Conservation (phyloP, 2,113 vertebrate genomes). For the Thamnophis sirtalis region DNA sequence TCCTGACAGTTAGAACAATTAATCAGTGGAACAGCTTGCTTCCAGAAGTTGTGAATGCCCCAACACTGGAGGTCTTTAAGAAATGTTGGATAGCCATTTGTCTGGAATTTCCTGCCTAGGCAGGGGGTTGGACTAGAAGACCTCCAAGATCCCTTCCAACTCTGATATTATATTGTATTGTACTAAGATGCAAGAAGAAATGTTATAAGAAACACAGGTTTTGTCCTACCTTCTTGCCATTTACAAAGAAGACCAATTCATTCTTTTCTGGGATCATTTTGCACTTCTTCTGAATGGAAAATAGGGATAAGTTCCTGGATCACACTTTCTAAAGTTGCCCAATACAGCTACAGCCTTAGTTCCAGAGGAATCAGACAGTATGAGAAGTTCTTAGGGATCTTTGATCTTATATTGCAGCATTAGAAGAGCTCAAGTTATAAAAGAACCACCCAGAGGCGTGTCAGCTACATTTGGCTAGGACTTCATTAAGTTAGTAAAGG, state of each 20-base stretch:
- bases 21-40: no score
- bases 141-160: no score
- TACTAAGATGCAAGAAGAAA: neutral
- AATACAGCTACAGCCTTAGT: rapidly evolving
- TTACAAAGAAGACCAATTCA: slow-evolving; percentile 89
- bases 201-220: neutral
- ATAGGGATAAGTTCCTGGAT: neutral
- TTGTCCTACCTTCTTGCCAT: slow-evolving; percentile 88
- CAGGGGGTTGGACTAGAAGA: no score
- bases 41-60: no score
- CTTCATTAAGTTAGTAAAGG: slow-evolving; percentile 48
- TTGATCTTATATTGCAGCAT: slow-evolving; percentile 33
- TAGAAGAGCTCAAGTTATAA: slow-evolving; percentile 48
- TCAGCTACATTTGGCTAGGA: slow-evolving; percentile 44
- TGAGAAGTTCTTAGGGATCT: slow-evolving; percentile 8
- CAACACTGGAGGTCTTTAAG: no score
- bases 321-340: slow-evolving; percentile 13
- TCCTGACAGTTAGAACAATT: no score
- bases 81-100: no score
- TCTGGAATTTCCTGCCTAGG: no score
- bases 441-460: slow-evolving; percentile 52
- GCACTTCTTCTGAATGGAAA: neutral
- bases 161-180: no score
- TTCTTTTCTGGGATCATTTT: slow-evolving; percentile 55
- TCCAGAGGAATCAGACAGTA: neutral